These are phyloP conservation scores for Trachymyrmex septentrionalis DNA, from an alignment of 1,140 invertebrate genomes.

Conservation along the genomic window DNA sequence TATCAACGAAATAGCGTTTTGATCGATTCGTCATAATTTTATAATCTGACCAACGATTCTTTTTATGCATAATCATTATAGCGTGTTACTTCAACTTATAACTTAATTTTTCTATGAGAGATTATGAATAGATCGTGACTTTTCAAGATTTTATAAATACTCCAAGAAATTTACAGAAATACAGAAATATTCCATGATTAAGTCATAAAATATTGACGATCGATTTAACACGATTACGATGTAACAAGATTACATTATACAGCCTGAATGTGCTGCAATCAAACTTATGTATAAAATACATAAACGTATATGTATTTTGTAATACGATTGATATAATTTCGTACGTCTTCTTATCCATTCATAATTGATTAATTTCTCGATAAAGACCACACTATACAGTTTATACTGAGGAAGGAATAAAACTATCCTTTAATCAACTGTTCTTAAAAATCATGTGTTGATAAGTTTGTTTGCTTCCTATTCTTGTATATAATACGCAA, in stretches of 20 bases:
- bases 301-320: constrained; percentile 9
- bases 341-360: constrained; percentile 51
- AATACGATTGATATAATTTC: constrained; percentile 16
- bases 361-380: constrained; percentile 36
- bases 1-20: not conserved
- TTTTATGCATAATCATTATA: constrained; percentile 35
- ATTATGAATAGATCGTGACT: not conserved
- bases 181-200: not conserved
- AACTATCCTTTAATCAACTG: not conserved
- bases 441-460: constrained; percentile 52
- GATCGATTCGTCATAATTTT: constrained; percentile 45
- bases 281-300: constrained; percentile 25
- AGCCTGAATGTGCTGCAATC: constrained; percentile 21
- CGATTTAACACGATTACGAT: no score
- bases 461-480: constrained; percentile 74
- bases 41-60: constrained; percentile 39
- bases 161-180: constrained; percentile 40
- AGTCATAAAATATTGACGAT: constrained; percentile 54
- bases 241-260: constrained; percentile 22
- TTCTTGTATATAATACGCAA: constrained; percentile 76
- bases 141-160: constrained; percentile 43
- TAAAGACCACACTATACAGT: constrained; percentile 34
- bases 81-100: constrained; percentile 23
- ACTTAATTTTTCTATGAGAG: constrained; percentile 16
- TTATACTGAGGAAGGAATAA: constrained; percentile 30